phyloP scores from a whole-genome alignment of 2,113 vertebrate genomes.

The Caloenas nicobarica region DNA sequence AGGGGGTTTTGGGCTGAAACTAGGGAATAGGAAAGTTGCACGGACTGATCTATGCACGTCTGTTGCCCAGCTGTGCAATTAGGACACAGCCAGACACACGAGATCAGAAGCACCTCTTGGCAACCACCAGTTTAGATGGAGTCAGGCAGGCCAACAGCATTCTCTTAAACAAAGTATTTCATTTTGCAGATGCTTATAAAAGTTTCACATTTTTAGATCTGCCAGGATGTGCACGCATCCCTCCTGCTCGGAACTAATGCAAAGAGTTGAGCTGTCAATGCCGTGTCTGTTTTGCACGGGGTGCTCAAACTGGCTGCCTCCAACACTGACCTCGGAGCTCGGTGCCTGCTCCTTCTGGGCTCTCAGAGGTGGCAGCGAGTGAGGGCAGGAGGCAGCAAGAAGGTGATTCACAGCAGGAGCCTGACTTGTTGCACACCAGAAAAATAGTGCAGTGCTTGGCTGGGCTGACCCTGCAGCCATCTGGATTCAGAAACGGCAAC shows the following conservation, averaged over 20 bases:
- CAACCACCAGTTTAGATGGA: neutral
- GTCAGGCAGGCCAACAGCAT: neutral
- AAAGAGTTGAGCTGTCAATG: neutral
- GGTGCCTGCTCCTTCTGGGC: neutral
- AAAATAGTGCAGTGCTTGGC: neutral
- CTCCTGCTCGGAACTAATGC: neutral
- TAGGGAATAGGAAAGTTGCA: neutral
- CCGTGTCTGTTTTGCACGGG: neutral
- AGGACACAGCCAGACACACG: neutral
- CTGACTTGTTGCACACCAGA: neutral
- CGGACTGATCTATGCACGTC: neutral
- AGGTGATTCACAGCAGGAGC: neutral
- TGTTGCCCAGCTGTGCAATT: neutral
- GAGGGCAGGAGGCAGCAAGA: neutral
- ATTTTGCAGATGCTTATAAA: neutral
- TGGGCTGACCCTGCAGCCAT: neutral
- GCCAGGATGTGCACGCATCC: neutral
- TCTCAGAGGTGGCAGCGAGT: rapidly evolving
- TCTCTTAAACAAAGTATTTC: neutral
- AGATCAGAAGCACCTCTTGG: neutral
- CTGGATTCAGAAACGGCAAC: neutral
- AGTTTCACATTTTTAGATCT: neutral
- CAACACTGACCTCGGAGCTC: neutral
- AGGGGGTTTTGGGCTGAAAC: neutral
- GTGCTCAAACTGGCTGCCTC: neutral